Base-by-base conservation (phyloP, 2,888 invertebrate genomes). In the Ceraclea dissimilis region DNA sequence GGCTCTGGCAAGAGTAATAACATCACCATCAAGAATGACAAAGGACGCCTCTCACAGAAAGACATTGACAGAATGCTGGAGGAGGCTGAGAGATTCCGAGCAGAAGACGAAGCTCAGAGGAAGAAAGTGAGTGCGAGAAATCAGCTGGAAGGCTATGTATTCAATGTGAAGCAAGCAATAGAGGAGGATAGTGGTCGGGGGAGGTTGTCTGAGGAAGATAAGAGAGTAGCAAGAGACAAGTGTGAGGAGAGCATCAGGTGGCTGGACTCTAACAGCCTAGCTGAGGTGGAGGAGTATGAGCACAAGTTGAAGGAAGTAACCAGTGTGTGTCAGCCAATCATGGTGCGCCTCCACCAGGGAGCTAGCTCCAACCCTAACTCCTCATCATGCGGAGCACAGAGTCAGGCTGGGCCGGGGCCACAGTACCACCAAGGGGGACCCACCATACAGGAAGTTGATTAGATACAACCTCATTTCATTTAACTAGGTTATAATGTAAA, bases 21-120 rank as follows among this genome's bases (percentile, higher is more conserved):
- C 67, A 90, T 91, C 60, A 86, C 85, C 47, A 92, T 91, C 61
- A 87, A 86, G 68, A 91, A 90, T 72, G 88, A 91, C 73, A 88
- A 85, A 66, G 89, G 90, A 0, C 79, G 90, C 5, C 74, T 91
- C 49, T 87, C 88, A 17, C 88, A 90, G 67, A 84, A 84, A 8
- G 90, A 91, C 66, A 91, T 91, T 63, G 89, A 91, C 61, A 77
- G 84, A 59, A 90, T 89, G 89, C 71, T 89, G 33, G 71, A 78
- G 2, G 88, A 89, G 61, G 88, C 89, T 0, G 88, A 89, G 66
- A 76, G 72, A 51, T 89, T 85, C 71, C 80, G 81, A 47, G 86
- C 84, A 39, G 87, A 88, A 65, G 88, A 89, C 65, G 83, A 85
- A 58, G 79, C 80, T 65, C 86, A 86, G 63, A 74, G 82, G 10